Base-by-base conservation (phyloP, 2,113 vertebrate species). In the Mormyrus iriodes region DNA sequence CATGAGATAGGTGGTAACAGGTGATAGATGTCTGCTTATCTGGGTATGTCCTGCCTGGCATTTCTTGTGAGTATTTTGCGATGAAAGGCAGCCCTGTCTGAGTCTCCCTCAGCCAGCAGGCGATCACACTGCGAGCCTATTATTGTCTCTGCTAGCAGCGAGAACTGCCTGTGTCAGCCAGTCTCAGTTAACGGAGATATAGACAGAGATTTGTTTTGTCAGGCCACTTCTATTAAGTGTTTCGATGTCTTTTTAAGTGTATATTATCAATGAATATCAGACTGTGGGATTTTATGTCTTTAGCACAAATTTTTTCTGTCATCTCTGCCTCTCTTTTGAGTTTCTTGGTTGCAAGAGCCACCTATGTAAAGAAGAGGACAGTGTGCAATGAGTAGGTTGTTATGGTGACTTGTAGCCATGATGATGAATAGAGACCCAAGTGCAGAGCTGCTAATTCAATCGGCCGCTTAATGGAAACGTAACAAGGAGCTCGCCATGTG, bases 31-130 rank as follows among this genome's bases (percentile, higher is more conserved):
- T 48, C 24, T 49, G 83, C 8, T 48, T 85, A 51, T 48, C 44
- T 46, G 46, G 42, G 82, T 31, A 86, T 51, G 48, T 86, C 42
- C 27, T 48, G 46, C 31, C 51, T 53, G 85, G 46, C 83, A 86
- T 86, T 86, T 86, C 51, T 53, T 79, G 31, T 31, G 73, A 35
- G 48, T 49, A 27, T 35, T 86, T 86, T 86, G 51, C 17, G 51
- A 86, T 86, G 85, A 86, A 86, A 86, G 44, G 27, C n/a, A 27
- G 51, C 51, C 48, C 27, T 53, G 49, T 86, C 85, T 52, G 73
- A 79, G 73, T 79, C 73, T 79, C 73, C 73, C 73, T 79, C 49
- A 53, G 49, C 19, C 17, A 49, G 4, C 51, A 17, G 85, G 31
- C 51, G 51, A 52, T 53, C 51, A 21, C 85, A 55, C n/a, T 10